Evolutionary conservation across 2,797 vertebrate species (phyloP).

Genomic region (Enteromius mattozi): DNA sequence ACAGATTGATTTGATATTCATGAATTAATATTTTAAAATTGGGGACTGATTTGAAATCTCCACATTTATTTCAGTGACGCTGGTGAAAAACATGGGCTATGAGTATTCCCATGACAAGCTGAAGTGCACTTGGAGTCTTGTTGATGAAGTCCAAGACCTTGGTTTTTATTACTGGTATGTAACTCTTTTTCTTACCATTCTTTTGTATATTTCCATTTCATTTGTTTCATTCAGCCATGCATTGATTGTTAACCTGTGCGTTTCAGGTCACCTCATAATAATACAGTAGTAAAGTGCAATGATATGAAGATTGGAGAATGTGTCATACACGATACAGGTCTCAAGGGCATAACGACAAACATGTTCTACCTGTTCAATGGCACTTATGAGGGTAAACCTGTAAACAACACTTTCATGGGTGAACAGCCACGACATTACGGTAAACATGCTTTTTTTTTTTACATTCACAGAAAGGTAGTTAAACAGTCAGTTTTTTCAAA

Average conservation of each 20-base stretch:
- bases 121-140: not conserved
- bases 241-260: not conserved
- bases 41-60: not conserved
- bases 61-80: not conserved
- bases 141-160: not conserved
- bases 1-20: not conserved
- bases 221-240: not conserved
- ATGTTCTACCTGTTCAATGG: conserved; percentile 20
- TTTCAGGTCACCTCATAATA: not conserved
- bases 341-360: fast-evolving
- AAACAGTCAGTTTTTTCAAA: not conserved
- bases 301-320: not conserved
- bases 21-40: not conserved
- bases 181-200: not conserved
- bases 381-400: not conserved
- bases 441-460: not conserved
- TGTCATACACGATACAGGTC: not conserved
- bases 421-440: fast-evolving
- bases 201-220: not conserved
- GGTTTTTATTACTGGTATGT: conserved; percentile 31
- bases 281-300: not conserved
- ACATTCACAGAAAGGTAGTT: not conserved
- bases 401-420: not conserved
- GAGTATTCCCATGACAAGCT: not conserved
- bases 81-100: not conserved